Evolutionary conservation across 2,113 vertebrate genomes (phyloP), one percentile per base, ranked within the genome.

Genomic region (Dipodomys stephensi): DNA sequence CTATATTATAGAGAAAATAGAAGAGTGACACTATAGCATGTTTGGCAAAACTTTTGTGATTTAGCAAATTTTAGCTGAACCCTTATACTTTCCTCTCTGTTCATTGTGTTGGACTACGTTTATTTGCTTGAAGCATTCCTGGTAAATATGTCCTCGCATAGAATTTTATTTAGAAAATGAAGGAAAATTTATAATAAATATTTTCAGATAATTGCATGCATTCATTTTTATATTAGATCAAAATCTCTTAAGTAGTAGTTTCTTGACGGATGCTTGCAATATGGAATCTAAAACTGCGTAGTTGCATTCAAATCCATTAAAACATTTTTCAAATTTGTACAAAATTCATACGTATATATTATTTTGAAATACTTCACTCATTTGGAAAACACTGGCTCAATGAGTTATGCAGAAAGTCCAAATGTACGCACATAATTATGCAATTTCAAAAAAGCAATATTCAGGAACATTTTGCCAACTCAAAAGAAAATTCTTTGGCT

Each of bases 371-470:
- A 6, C 30, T 60, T 71, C 91, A 35, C 8, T 76, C 27, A 64
- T 69, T 76, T 93, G 18, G 10, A 57, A 94, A 89, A 77, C 46
- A 80, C 64, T 87, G 30, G 15, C 64, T 86, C 30, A 67, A 13
- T 89, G 39, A 87, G 28, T 83, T 78, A 78, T 65, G 2, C 0
- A n/a, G 8, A 92, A 46, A 7, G n/a, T 28, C 4, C 30, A 39
- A 35, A 83, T 83, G 53, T 49, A 65, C 39, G 67, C 30, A 87
- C 1, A 44, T 86, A 25, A 65, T 91, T 74, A 28, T 71, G 16
- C 4, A 53, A 35, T 35, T 35, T 35, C 35, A 83, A 49, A 92
- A 67, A 77, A 22, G 25, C 71, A 13, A 78, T 32, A 5, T 62
- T 77, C 44, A 86, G 7, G 22, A 88, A 4, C 1, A 86, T 6